phyloP scores from a whole-genome alignment of 2,888 invertebrate genomes.

The Pemphredon lugubris region DNA sequence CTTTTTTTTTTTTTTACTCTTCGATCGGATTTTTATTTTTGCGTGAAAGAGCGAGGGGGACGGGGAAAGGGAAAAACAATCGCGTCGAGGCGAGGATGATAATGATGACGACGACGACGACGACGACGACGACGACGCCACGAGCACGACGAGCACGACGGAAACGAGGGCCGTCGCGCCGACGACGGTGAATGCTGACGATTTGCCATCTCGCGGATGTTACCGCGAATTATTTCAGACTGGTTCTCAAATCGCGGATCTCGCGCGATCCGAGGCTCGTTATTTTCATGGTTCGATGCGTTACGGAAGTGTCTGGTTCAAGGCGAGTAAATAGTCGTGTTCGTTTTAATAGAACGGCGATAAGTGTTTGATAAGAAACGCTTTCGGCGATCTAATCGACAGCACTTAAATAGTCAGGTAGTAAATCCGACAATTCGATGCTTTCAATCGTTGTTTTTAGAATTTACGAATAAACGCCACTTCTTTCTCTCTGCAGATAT shows the following conservation, averaged over 20 bases:
- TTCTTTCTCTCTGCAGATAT: too few species aligned
- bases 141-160: conserved; percentile 24
- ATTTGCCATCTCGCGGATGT: conserved; percentile 48
- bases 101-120: conserved; percentile 21
- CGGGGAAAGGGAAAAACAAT: conserved; percentile 17
- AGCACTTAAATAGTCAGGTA: too few species aligned
- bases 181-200: conserved; percentile 22
- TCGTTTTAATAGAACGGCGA: too few species aligned
- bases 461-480: too few species aligned
- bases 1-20: too few species aligned
- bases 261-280: background rate
- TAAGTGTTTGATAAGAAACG: too few species aligned
- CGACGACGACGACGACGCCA: conserved; percentile 25
- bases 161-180: conserved; percentile 22
- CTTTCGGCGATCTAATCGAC: too few species aligned
- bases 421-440: too few species aligned
- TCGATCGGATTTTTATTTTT: background rate
- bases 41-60: conserved; percentile 9
- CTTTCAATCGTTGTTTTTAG: too few species aligned
- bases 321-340: too few species aligned
- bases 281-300: background rate
- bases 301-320: too few species aligned
- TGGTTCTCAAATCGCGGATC: conserved; percentile 39
- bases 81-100: conserved; percentile 30
- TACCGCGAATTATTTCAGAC: background rate